Conservation (phyloP, 2,888 invertebrate genomes). For the Colletes collaris region DNA sequence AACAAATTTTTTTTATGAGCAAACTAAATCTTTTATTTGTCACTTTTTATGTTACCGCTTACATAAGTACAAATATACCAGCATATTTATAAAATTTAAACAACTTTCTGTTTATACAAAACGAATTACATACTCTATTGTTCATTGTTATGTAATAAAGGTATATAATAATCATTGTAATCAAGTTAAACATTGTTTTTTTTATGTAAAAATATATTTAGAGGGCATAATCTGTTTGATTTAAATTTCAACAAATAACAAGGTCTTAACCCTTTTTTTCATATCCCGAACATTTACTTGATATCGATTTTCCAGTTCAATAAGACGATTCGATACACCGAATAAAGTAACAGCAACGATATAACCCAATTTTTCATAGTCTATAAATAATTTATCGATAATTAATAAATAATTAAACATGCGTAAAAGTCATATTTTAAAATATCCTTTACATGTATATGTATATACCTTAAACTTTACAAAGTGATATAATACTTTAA, state of each 20-base stretch:
- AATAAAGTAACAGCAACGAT: constrained; percentile 43
- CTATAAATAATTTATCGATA: constrained; percentile 53
- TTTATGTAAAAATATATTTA: constrained; percentile 55
- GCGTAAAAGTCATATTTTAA: constrained; percentile 32
- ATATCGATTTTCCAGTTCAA: constrained; percentile 28
- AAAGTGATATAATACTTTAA: constrained; percentile 33
- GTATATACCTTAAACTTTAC: constrained; percentile 44
- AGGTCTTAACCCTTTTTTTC: constrained; percentile 15
- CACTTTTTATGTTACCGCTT: constrained; percentile 31
- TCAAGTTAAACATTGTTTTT: constrained; percentile 35
- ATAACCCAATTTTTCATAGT: constrained; percentile 32
- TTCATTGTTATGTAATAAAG: constrained; percentile 22
- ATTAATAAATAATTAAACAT: constrained; percentile 52
- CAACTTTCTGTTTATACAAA: constrained; percentile 37
- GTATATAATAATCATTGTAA: constrained; percentile 34
- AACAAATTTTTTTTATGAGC: constrained; percentile 25
- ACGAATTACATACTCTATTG: constrained; percentile 28
- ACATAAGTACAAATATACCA: constrained; percentile 55
- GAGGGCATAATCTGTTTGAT: constrained; percentile 25
- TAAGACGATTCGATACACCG: constrained; percentile 33
- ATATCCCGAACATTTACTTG: constrained; percentile 16
- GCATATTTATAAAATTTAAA: constrained; percentile 51
- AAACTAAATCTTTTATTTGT: constrained; percentile 51
- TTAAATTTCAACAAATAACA: constrained; percentile 45
- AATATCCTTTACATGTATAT: constrained; percentile 31